Conservation (phyloP, 2,888 invertebrate species). For the Agrotis ipsilon region DNA sequence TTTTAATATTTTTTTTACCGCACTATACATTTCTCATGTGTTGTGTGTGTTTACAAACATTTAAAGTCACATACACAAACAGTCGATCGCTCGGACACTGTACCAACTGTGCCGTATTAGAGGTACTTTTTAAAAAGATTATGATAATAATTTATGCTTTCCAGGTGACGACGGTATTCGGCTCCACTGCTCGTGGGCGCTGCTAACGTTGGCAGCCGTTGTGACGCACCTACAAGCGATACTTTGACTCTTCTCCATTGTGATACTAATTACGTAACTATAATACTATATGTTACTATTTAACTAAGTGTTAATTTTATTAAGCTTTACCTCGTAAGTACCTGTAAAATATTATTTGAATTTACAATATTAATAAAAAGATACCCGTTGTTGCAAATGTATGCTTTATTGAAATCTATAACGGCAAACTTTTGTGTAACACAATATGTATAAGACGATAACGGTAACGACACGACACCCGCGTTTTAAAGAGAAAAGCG, state of each 20-base stretch:
- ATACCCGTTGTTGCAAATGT: conserved; percentile 52
- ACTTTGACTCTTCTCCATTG: conserved; percentile 60
- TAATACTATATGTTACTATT: conserved; percentile 45
- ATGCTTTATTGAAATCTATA: conserved; percentile 26
- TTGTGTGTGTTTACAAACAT: too few relatives aligned
- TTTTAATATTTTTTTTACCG: too few relatives aligned
- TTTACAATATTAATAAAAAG: conserved; percentile 56
- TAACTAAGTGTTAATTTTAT: conserved; percentile 70
- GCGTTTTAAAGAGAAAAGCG: too few relatives aligned
- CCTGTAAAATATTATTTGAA: conserved; percentile 41
- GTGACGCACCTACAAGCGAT: conserved; percentile 50
- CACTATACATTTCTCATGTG: too few relatives aligned
- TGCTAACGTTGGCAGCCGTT: conserved; percentile 56
- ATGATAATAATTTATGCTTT: conserved; percentile 19
- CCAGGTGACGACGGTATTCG: conserved; percentile 58
- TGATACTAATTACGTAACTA: conserved; percentile 73
- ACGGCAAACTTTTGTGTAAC: too few relatives aligned
- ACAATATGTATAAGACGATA: too few relatives aligned
- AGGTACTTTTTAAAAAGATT: background rate
- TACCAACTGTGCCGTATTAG: too few relatives aligned
- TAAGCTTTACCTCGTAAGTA: conserved; percentile 63
- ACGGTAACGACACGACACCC: too few relatives aligned
- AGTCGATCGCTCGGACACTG: too few relatives aligned
- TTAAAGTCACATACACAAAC: too few relatives aligned
- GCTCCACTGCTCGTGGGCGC: conserved; percentile 60